Conservation (phyloP, 1,140 invertebrate species). For the Drosophila tsacasi region DNA sequence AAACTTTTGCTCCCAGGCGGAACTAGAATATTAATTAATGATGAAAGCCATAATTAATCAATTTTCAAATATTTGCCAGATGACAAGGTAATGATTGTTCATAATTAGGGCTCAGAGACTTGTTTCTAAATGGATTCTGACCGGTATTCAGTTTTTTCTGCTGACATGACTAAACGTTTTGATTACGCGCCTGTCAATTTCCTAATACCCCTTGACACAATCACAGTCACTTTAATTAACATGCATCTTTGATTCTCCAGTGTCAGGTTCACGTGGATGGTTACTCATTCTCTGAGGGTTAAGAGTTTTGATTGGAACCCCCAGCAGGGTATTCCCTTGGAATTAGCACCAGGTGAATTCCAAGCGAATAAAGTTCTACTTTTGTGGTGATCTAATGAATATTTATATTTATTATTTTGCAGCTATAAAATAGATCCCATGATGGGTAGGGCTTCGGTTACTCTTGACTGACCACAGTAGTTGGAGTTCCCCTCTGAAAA, state of each 20-base stretch:
- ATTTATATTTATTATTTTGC: slow-evolving; percentile 16
- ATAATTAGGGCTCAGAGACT: slow-evolving; percentile 15
- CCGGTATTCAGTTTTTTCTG: slow-evolving; percentile 29
- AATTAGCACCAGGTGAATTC: slow-evolving; percentile 1
- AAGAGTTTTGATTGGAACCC: slow-evolving; percentile 31
- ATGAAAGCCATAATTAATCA: slow-evolving; percentile 35
- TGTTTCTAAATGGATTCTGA: slow-evolving; percentile 16
- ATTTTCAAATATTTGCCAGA: slow-evolving; percentile 21
- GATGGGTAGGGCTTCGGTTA: slow-evolving; percentile 15
- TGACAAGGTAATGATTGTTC: slow-evolving; percentile 17
- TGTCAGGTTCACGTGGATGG: slow-evolving; percentile 45
- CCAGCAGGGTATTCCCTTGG: slow-evolving; percentile 30
- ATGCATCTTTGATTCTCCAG: slow-evolving; percentile 27
- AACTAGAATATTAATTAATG: slow-evolving; percentile 35
- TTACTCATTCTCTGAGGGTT: slow-evolving; percentile 14
- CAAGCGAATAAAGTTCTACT: slow-evolving; percentile 6
- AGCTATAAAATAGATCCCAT: slow-evolving; percentile 3
- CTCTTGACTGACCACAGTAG: slow-evolving; percentile 19
- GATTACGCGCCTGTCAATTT: slow-evolving; percentile 33
- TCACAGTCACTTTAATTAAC: slow-evolving; percentile 60
- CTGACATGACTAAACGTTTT: slow-evolving; percentile 40
- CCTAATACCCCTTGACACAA: slow-evolving; percentile 42
- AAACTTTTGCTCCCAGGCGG: slow-evolving; percentile 10
- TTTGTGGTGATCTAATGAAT: slow-evolving; percentile 39
- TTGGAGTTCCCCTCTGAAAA: slow-evolving; percentile 2